Evolutionary conservation across 2,888 invertebrate genomes (phyloP).

Genomic region (Limnephilus lunatus): DNA sequence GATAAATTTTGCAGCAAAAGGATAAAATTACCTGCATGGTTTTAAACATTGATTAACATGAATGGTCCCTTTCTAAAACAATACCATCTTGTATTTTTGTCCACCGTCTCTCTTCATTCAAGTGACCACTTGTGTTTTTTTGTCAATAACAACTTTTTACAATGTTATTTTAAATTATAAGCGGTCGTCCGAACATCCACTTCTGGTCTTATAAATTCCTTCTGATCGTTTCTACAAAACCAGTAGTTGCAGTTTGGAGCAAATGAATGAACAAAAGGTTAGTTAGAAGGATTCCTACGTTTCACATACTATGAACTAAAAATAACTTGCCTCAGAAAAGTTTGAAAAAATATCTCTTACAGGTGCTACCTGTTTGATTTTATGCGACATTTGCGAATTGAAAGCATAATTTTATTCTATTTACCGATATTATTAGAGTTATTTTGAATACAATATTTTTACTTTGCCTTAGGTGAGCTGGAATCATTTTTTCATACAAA

Average conservation of each 20-base stretch:
- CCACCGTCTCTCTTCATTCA: neutral
- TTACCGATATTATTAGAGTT: no score
- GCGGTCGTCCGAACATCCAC: neutral
- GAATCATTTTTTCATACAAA: no score
- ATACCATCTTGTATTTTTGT: neutral
- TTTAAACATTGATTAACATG: neutral
- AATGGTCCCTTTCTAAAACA: neutral
- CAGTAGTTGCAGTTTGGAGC: neutral
- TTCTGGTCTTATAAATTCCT: neutral
- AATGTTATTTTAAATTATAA: neutral
- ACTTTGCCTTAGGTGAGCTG: no score
- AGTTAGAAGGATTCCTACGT: neutral
- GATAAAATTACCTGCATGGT: neutral
- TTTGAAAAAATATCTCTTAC: neutral
- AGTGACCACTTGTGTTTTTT: neutral
- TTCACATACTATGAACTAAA: neutral
- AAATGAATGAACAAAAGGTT: neutral
- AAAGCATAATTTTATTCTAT: no score
- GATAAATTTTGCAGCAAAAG: neutral
- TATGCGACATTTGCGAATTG: neutral
- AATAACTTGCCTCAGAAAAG: neutral
- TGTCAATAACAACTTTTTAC: neutral
- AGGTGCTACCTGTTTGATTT: neutral
- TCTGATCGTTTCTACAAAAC: neutral
- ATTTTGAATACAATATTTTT: no score